A percentile compares a stretch with the other conserved stretches of the same genome.
These are phyloP conservation scores for Aegithalos caudatus DNA, from an alignment of 2,113 vertebrate species.

Conservation along the genomic window DNA sequence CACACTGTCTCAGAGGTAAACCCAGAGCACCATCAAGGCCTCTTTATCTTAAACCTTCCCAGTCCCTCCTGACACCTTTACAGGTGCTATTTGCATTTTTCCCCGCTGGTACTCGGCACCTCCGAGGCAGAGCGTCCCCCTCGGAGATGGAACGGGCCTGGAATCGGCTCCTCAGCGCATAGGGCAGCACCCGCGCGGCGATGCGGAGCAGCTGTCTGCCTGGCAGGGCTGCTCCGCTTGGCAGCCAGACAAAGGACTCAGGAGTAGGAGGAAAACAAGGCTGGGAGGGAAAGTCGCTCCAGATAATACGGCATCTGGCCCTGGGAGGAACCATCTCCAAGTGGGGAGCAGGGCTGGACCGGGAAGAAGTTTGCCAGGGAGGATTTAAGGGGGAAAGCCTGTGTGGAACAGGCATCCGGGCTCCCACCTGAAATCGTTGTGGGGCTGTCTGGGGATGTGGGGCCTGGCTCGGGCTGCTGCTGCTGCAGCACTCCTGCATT, in stretches of 20 bases:
- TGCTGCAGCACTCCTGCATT: not conserved
- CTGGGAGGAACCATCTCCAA: constrained; percentile 43
- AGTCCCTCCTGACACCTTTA: not conserved
- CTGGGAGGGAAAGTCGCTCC: constrained; percentile 48
- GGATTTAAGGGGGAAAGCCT: not conserved
- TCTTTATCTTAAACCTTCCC: not conserved
- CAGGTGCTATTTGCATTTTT: not conserved
- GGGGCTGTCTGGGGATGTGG: not conserved
- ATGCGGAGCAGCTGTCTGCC: constrained; percentile 55
- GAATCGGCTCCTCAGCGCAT: not conserved
- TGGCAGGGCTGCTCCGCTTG: constrained; percentile 52
- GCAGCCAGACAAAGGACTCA: constrained; percentile 57
- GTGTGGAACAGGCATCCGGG: accelerated
- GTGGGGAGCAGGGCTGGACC: not conserved
- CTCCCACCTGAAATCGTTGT: accelerated
- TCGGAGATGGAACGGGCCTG: constrained; percentile 18
- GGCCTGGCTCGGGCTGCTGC: not conserved
- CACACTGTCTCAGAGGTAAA: not conserved
- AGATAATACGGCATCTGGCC: constrained; percentile 45
- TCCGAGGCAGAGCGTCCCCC: not conserved
- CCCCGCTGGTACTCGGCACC: not conserved
- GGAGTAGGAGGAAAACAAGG: constrained; percentile 55
- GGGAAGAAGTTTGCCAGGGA: not conserved
- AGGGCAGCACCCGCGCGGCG: constrained; percentile 29
- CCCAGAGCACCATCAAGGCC: not conserved